Evolutionary conservation across 2,888 invertebrate species (phyloP), one percentile per base, ranked within the genome.

Genomic region (Cybosia mesomella): DNA sequence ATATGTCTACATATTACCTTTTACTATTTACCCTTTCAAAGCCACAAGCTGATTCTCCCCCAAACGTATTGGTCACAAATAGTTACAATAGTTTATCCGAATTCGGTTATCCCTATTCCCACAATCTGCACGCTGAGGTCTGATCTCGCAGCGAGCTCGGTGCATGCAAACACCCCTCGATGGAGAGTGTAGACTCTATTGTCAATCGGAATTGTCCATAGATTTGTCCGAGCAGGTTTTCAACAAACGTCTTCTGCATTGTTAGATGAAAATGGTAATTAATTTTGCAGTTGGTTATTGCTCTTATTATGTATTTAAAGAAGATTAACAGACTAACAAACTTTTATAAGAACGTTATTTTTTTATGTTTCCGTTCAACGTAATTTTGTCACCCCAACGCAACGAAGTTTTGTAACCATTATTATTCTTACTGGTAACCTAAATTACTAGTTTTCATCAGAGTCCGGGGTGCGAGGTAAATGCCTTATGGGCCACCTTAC

Each of bases 211-310:
- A 75, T 67, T 55, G 60, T 43, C 74, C 74, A 76, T 74, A 80
- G 79, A 79, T 79, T 80, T 76, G 71, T 64, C 43, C 13, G 7
- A 79, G 79, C 79, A 73, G 76, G 81, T 80, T 81, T 79, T 76
- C 13, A 18, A 68, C 68, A 71, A 80, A 79, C 79, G 75, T 79
- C 70, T 77, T 39, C 21, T 36, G 54, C 59, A 80, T 79, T 80
- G 79, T 80, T 65, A 64, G 58, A 64, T n/a, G 54, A 64, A 70
- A 70, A 71, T 72, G 69, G 68, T 78, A 80, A 79, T 79, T 79
- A 79, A 80, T 75, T 65, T 77, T 73, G 75, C 71, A 77, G 68
- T 71, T 64, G 58, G 63, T 59, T 39, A 58, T 43, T 22, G 49
- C 7, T 49, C 32, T n/a, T 49, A 28, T 32, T 10, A 28, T 3